Evolutionary conservation across 2,888 invertebrate genomes (phyloP), one percentile per base, ranked within the genome.

Genomic region (Drosophila suboccidentalis): DNA sequence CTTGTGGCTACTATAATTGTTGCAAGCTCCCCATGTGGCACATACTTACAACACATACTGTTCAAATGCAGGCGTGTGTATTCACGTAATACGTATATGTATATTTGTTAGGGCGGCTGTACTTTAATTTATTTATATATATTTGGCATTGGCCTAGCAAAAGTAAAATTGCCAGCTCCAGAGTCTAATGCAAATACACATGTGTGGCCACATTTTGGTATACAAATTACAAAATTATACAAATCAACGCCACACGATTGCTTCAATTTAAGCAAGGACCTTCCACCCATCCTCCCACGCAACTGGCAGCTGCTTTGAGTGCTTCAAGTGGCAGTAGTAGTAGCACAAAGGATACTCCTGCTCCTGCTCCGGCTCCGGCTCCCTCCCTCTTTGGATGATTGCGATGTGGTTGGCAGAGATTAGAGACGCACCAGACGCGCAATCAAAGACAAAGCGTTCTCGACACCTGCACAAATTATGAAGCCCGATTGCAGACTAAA

Each of bases 151-250:
- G 60, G 55, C 61, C 60, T 66, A 63, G 71, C 38, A 63, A 75
- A 80, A 75, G 76, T 66, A 63, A 82, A 82, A 88, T 86, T 85
- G 73, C 75, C 71, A 75, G 47, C 63, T 62, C 47, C 63, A 22
- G 70, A 29, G 68, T 50, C 63, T 66, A 61, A 70, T 74, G 63
- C 60, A 63, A 55, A 43, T 50, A 74, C 78, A 80, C 80, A 78
- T 87, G 87, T 90, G 86, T 86, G 89, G 84, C 89, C 76, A 80
- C 90, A 83, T 77, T 83, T 78, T 70, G 90, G 86, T 87, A 89
- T 87, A 87, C 90, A 87, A 90, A 87, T 87, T 87, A 90, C 86
- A 80, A 87, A 87, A 87, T 87, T 87, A 87, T 87, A 87, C 86
- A 90, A 87, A 87, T 87, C 86, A 87, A 90, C 87, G 89, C 78